A percentile compares a stretch with the other conserved stretches of the same genome.
These are phyloP conservation scores for Napeogenes sylphis DNA, from an alignment of 2,888 invertebrate species.

Conservation along the genomic window DNA sequence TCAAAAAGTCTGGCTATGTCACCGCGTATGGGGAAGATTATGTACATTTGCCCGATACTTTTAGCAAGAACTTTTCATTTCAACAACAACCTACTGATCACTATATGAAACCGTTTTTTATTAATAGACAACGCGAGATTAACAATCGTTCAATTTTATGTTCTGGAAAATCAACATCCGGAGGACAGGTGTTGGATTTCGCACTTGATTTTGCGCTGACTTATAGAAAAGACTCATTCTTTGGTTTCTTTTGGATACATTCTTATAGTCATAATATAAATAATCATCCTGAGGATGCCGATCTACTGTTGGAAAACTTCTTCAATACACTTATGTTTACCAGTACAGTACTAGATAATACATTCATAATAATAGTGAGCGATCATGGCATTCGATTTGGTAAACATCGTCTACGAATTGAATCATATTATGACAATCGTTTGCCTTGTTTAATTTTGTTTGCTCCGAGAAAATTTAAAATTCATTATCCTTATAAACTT, in stretches of 20 bases:
- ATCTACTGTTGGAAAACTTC: constrained; percentile 78
- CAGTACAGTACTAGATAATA: constrained; percentile 77
- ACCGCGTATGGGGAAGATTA: constrained; percentile 91
- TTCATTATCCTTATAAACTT: constrained; percentile 72
- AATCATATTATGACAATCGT: constrained; percentile 88
- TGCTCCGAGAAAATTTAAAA: constrained; percentile 80
- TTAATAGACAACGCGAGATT: constrained; percentile 80
- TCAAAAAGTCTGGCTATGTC: constrained; percentile 82
- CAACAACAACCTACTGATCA: constrained; percentile 86
- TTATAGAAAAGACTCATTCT: constrained; percentile 80
- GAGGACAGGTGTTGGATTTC: constrained; percentile 83
- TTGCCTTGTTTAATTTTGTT: constrained; percentile 85
- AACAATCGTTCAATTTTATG: constrained; percentile 64
- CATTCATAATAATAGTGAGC: constrained; percentile 84
- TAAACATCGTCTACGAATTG: constrained; percentile 80
- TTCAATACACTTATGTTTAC: constrained; percentile 77
- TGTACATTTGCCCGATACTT: constrained; percentile 81
- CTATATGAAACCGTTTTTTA: constrained; percentile 85
- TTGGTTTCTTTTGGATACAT: constrained; percentile 89
- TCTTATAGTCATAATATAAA: constrained; percentile 85
- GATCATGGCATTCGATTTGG: constrained; percentile 90
- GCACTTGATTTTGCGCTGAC: constrained; percentile 82
- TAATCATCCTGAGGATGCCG: constrained; percentile 82
- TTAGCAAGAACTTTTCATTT: constrained; percentile 79
- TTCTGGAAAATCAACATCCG: constrained; percentile 75